phyloP scores from a whole-genome alignment of 2,888 invertebrate species.

The Frankliniella intonsa region DNA sequence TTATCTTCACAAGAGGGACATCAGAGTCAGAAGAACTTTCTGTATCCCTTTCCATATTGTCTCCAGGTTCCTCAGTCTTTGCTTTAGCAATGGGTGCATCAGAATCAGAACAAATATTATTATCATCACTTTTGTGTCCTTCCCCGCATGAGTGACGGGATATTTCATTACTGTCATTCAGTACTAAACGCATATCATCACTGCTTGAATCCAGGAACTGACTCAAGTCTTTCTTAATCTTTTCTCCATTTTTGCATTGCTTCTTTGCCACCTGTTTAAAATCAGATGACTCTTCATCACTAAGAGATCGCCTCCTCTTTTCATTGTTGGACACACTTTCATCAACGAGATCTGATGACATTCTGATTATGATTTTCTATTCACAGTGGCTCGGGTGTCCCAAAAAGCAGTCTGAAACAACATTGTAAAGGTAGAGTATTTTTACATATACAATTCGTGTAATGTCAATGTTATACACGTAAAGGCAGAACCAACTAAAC shows the following conservation, averaged over 20 bases:
- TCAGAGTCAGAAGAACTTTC: not conserved
- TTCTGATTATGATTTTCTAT: not conserved
- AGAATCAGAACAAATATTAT: not conserved
- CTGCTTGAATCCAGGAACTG: not conserved
- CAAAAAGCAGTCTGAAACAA: not conserved
- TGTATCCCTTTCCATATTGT: not conserved
- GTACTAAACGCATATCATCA: not conserved
- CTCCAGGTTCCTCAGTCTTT: not conserved
- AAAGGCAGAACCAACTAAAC: no score
- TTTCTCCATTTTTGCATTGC: not conserved
- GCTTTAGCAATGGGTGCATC: not conserved
- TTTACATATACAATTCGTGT: no score
- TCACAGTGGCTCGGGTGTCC: not conserved
- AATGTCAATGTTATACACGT: no score
- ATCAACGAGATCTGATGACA: not conserved
- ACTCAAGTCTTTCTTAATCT: not conserved
- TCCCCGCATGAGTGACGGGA: not conserved
- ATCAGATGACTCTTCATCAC: not conserved
- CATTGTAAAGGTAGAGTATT: no score
- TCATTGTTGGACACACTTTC: not conserved
- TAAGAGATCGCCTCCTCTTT: not conserved
- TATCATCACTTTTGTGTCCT: not conserved
- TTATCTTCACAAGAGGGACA: not conserved
- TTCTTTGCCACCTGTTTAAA: not conserved
- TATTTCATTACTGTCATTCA: not conserved